These are phyloP conservation scores for Eucriotettix oculatus DNA, from an alignment of 2,888 invertebrate genomes.

Conservation along the genomic window DNA sequence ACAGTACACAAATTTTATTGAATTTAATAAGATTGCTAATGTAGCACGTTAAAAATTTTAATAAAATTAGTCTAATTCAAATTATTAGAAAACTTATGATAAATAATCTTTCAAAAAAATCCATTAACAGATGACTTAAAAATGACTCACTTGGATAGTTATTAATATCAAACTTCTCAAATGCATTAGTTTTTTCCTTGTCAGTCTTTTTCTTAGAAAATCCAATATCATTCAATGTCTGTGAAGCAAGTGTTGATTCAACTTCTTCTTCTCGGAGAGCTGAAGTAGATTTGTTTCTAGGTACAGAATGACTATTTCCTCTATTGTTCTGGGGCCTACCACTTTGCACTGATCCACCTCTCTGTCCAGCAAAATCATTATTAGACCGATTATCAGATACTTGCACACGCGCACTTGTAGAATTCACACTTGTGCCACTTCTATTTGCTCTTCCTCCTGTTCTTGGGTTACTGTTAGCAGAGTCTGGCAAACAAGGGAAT, in stretches of 20 bases:
- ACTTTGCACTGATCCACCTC: background rate
- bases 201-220: slow-evolving; percentile 20
- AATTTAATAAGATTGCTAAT: too few relatives aligned
- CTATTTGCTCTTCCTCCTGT: slow-evolving; percentile 8
- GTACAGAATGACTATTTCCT: slow-evolving; percentile 9
- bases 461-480: slow-evolving; percentile 10
- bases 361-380: slow-evolving; percentile 6
- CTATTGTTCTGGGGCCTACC: slow-evolving; percentile 2
- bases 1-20: too few relatives aligned
- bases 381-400: background rate
- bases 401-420: slow-evolving; percentile 9
- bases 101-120: too few relatives aligned
- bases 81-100: too few relatives aligned
- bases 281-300: slow-evolving; percentile 13
- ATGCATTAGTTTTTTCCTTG: slow-evolving; percentile 27
- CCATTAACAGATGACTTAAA: background rate
- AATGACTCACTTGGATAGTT: slow-evolving; percentile 33
- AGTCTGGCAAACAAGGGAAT: slow-evolving; percentile 13
- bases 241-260: slow-evolving; percentile 35
- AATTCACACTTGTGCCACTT: slow-evolving; percentile 4
- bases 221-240: slow-evolving; percentile 30
- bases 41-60: too few relatives aligned
- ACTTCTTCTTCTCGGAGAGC: slow-evolving; percentile 35
- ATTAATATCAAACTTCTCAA: slow-evolving; percentile 36
- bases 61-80: too few relatives aligned